Evolutionary conservation across 2,113 vertebrate genomes (phyloP).

Genomic region (Syngnathoides biaculeatus): DNA sequence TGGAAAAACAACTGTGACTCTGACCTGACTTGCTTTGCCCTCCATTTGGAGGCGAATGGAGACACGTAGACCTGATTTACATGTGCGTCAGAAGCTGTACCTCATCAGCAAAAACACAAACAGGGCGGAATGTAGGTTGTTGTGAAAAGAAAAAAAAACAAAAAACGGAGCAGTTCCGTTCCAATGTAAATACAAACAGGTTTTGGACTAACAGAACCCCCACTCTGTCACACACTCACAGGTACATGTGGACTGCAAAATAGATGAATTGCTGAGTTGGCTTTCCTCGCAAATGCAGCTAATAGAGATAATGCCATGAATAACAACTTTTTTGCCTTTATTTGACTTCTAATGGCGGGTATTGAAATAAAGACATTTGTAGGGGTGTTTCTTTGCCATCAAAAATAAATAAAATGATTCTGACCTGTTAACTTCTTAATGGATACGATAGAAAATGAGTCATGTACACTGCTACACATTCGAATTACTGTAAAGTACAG

Average conservation of each 20-base stretch:
- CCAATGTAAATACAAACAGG: slow-evolving; percentile 59
- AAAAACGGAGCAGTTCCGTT: slow-evolving; percentile 45
- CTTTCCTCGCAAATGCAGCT: slow-evolving; percentile 15
- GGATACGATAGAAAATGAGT: no score
- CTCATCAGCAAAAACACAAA: slow-evolving; percentile 62
- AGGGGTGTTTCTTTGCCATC: no score
- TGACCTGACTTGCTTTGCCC: slow-evolving; percentile 17
- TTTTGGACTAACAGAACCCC: slow-evolving; percentile 38
- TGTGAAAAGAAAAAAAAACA: slow-evolving; percentile 36
- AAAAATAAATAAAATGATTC: no score
- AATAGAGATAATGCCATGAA: neutral
- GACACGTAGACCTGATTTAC: slow-evolving; percentile 53
- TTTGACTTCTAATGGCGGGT: no score
- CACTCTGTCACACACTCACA: slow-evolving; percentile 12
- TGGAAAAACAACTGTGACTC: slow-evolving; percentile 37
- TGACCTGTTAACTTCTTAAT: no score
- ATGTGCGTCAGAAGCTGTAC: slow-evolving; percentile 56
- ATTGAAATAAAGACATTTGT: no score
- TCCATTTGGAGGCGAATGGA: slow-evolving; percentile 21
- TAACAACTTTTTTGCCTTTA: no score
- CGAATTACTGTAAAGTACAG: no score
- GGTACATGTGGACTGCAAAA: slow-evolving; percentile 31
- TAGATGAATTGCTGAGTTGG: slow-evolving; percentile 30
- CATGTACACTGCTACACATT: no score
- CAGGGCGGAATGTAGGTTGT: slow-evolving; percentile 53